Evolutionary conservation across 2,797 vertebrate genomes (phyloP).

Genomic region (Danio albolineatus): DNA sequence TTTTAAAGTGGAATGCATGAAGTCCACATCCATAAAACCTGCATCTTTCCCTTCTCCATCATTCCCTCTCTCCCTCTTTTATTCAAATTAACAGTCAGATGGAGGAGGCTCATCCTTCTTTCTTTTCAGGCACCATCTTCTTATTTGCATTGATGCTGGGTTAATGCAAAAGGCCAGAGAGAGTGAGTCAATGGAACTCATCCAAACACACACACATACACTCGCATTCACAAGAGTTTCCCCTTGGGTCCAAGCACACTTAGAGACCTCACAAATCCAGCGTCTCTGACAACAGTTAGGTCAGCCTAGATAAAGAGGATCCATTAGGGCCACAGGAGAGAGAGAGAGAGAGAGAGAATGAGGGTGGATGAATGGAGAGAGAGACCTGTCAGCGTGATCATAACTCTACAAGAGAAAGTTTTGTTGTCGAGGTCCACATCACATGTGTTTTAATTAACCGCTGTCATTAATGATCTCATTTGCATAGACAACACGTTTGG

Average conservation of each 20-base stretch:
- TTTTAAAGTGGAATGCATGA: no score
- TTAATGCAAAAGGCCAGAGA: conserved; percentile 62
- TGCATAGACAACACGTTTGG: conserved; percentile 69
- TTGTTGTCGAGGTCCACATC: conserved; percentile 71
- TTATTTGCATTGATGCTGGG: conserved; percentile 73
- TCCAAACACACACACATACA: conserved; percentile 67
- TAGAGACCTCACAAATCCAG: conserved; percentile 82
- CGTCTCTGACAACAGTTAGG: conserved; percentile 81
- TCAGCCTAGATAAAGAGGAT: conserved; percentile 84
- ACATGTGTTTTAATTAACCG: conserved; percentile 79
- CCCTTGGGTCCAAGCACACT: conserved; percentile 76
- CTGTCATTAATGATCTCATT: conserved; percentile 75
- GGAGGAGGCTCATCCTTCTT: conserved; percentile 69
- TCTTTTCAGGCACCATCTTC: conserved; percentile 68
- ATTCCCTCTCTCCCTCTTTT: background rate
- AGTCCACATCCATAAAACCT: conserved; percentile 11
- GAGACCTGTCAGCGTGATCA: conserved; percentile 67
- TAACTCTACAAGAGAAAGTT: conserved; percentile 75
- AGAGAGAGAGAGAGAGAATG: conserved; percentile 69
- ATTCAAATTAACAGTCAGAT: conserved; percentile 53
- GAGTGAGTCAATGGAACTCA: conserved; percentile 77
- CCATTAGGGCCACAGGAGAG: conserved; percentile 85
- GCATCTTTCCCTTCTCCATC: conserved; percentile 5
- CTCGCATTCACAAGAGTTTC: conserved; percentile 55
- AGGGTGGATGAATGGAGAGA: conserved; percentile 57